Evolutionary conservation across 1,140 invertebrate genomes (phyloP).

Genomic region (Hetaerina americana): DNA sequence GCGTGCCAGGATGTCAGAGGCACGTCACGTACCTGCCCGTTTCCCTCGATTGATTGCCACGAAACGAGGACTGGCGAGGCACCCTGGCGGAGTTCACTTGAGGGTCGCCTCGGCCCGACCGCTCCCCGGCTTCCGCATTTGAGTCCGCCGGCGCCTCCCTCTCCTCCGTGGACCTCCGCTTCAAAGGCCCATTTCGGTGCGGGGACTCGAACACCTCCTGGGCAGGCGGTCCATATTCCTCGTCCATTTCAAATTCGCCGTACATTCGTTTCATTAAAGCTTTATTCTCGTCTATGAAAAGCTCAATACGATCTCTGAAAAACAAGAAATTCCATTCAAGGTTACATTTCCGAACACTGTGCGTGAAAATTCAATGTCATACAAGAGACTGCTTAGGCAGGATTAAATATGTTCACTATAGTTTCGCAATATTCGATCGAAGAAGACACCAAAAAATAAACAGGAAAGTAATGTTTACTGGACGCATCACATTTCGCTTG

Average conservation of each 20-base stretch:
- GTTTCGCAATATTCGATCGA: too few species aligned
- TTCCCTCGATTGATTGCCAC: conserved; percentile 37
- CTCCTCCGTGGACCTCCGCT: neutral
- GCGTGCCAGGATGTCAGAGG: too few species aligned
- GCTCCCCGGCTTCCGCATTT: conserved; percentile 31
- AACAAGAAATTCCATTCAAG: too few species aligned
- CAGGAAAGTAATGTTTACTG: too few species aligned
- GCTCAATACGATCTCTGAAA: conserved; percentile 74
- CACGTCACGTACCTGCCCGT: conserved; percentile 43
- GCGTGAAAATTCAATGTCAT: too few species aligned
- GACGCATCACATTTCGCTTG: too few species aligned
- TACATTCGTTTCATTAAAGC: conserved; percentile 86
- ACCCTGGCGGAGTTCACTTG: conserved; percentile 31
- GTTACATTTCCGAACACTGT: too few species aligned
- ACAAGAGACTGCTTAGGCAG: too few species aligned
- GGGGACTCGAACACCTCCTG: neutral
- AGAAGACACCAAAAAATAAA: too few species aligned
- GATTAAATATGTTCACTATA: too few species aligned
- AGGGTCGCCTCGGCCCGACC: conserved; percentile 32
- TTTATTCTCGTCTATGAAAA: conserved; percentile 87
- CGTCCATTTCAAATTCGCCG: conserved; percentile 60
- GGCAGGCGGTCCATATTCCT: conserved; percentile 32
- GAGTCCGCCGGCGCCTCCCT: conserved; percentile 2
- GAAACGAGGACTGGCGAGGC: conserved; percentile 32
- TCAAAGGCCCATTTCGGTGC: conserved; percentile 1